Evolutionary conservation across 2,797 vertebrate genomes (phyloP).

Genomic region (Nasua narica): DNA sequence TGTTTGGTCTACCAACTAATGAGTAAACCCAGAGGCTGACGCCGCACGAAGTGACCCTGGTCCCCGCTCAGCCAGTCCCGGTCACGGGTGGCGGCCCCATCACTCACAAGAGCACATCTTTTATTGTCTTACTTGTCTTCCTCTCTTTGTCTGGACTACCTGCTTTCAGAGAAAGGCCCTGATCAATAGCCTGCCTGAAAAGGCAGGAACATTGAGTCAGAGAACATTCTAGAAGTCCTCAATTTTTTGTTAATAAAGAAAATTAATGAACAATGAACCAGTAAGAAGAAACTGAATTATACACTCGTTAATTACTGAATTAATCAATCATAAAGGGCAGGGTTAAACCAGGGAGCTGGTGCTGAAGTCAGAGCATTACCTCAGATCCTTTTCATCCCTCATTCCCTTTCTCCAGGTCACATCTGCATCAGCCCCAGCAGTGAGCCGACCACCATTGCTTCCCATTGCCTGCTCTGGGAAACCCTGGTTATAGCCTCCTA

Average conservation of each 20-base stretch:
- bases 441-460: neutral
- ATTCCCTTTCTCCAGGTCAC: neutral
- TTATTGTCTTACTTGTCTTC: neutral
- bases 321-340: neutral
- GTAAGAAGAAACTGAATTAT: neutral
- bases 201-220: neutral
- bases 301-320: neutral
- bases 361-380: neutral
- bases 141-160: neutral
- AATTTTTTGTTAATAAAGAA: neutral
- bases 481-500: neutral
- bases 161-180: neutral
- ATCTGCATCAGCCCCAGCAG: neutral
- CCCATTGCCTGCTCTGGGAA: neutral
- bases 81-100: accelerated
- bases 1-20: neutral
- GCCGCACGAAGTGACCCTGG: accelerated
- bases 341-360: neutral
- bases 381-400: neutral
- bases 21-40: neutral
- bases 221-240: neutral
- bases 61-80: neutral
- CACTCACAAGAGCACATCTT: too few species aligned
- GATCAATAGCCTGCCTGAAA: neutral
- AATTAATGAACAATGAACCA: neutral